Conservation (phyloP, 2,888 invertebrate species). For the Reticulitermes lucifugus region DNA sequence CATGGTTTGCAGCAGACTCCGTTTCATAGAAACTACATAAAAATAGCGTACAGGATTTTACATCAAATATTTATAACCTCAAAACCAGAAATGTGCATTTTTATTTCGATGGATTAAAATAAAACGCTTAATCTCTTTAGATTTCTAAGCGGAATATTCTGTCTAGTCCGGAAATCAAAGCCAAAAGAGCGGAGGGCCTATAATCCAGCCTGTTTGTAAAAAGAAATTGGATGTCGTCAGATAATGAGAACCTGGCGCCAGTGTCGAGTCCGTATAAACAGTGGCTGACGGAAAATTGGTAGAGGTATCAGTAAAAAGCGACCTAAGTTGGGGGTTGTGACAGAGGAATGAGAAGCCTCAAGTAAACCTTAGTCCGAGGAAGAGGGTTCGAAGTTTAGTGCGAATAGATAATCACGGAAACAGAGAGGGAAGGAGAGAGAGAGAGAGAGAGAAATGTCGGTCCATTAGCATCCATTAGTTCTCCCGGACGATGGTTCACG, state of each 20-base stretch:
- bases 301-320: neutral
- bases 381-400: neutral
- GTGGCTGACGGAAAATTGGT: too few relatives aligned
- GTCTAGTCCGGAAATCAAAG: too few relatives aligned
- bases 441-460: conserved; percentile 24
- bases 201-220: too few relatives aligned
- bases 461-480: conserved; percentile 48
- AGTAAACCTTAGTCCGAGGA: neutral
- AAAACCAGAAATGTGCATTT: too few relatives aligned
- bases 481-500: conserved; percentile 31
- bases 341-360: neutral
- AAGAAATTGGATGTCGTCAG: neutral
- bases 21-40: too few relatives aligned
- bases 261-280: neutral
- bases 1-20: too few relatives aligned
- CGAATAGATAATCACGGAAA: neutral
- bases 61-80: too few relatives aligned
- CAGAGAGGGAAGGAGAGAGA: neutral
- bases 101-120: too few relatives aligned
- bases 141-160: too few relatives aligned
- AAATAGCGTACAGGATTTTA: too few relatives aligned
- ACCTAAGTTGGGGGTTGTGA: neutral
- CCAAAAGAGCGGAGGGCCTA: too few relatives aligned
- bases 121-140: too few relatives aligned
- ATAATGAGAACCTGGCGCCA: neutral